A percentile compares a stretch with the other conserved stretches of the same genome.
These are phyloP conservation scores for Thelaira solivaga DNA, from an alignment of 2,888 invertebrate species.

Conservation along the genomic window DNA sequence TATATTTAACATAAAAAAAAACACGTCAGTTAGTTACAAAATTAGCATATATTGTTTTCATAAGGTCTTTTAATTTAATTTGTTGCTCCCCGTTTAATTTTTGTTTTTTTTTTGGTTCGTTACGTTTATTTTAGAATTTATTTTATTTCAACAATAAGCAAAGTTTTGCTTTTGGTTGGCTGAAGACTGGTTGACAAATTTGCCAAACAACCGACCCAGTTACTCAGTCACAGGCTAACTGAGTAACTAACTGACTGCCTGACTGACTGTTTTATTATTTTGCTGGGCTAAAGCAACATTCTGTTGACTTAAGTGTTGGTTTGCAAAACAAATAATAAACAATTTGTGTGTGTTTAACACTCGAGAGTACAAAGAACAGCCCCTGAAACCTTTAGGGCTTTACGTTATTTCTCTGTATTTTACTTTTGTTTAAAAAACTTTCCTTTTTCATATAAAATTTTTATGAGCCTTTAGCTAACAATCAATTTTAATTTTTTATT, in stretches of 20 bases:
- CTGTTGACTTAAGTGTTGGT: slow-evolving; percentile 58
- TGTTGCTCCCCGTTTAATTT: neutral
- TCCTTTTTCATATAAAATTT: too few species aligned
- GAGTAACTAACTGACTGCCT: neutral
- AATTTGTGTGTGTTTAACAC: slow-evolving; percentile 22
- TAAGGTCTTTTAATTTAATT: slow-evolving; percentile 3
- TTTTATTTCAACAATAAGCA: slow-evolving; percentile 45
- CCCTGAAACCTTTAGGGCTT: slow-evolving; percentile 15
- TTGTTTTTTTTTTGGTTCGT: neutral
- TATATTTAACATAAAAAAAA: slow-evolving; percentile 23
- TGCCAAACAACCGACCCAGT: neutral
- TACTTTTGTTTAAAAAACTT: neutral
- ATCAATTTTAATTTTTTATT: too few species aligned
- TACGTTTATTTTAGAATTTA: neutral
- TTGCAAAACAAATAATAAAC: slow-evolving; percentile 39
- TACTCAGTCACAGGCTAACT: slow-evolving; percentile 22
- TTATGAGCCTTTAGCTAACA: too few species aligned
- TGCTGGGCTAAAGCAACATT: neutral
- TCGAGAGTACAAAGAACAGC: slow-evolving; percentile 22
- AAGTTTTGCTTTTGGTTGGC: slow-evolving; percentile 24
- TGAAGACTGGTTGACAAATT: slow-evolving; percentile 22
- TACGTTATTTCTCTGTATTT: slow-evolving; percentile 15
- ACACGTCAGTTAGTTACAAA: slow-evolving; percentile 48
- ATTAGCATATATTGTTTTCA: slow-evolving; percentile 52
- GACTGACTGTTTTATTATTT: neutral